phyloP scores from a whole-genome alignment of 2,888 invertebrate species.

The Scaptomyza caliginosa region DNA sequence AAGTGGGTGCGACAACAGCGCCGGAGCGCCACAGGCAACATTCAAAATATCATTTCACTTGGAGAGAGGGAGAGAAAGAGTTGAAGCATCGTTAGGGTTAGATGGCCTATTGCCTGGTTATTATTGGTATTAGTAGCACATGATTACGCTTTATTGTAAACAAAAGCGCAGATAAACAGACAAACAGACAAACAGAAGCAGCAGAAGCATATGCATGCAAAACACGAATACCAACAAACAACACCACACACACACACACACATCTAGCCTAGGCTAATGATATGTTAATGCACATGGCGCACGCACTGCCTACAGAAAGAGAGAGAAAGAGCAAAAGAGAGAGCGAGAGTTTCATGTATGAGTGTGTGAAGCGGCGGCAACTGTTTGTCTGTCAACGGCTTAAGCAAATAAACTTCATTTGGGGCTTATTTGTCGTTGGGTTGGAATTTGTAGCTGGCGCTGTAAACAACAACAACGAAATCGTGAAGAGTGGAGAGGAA shows the following conservation, averaged over 20 bases:
- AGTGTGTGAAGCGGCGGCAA: conserved; percentile 37
- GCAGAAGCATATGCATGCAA: conserved; percentile 28
- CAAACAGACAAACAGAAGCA: conserved; percentile 42
- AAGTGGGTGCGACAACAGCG: conserved; percentile 62
- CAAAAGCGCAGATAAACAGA: conserved; percentile 73
- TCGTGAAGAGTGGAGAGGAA: background rate
- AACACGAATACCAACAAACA: conserved; percentile 21
- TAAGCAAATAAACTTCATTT: conserved; percentile 69
- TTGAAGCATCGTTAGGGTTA: conserved; percentile 66
- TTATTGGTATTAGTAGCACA: conserved; percentile 79
- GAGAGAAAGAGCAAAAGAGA: background rate
- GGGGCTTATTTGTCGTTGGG: conserved; percentile 52
- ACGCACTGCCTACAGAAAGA: conserved; percentile 59
- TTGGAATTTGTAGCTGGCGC: conserved; percentile 42
- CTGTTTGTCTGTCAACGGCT: conserved; percentile 76
- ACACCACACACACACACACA: conserved; percentile 11
- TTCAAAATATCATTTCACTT: conserved; percentile 1
- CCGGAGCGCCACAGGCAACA: conserved; percentile 18
- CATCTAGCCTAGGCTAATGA: conserved; percentile 57
- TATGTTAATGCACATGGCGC: conserved; percentile 75
- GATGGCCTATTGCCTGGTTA: conserved; percentile 66
- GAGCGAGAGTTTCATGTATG: conserved; percentile 2
- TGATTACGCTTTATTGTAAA: conserved; percentile 77
- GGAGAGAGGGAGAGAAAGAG: background rate
- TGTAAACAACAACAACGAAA: conserved; percentile 40